Conservation (phyloP, 2,113 vertebrate genomes). For the Hippocampus abdominalis region DNA sequence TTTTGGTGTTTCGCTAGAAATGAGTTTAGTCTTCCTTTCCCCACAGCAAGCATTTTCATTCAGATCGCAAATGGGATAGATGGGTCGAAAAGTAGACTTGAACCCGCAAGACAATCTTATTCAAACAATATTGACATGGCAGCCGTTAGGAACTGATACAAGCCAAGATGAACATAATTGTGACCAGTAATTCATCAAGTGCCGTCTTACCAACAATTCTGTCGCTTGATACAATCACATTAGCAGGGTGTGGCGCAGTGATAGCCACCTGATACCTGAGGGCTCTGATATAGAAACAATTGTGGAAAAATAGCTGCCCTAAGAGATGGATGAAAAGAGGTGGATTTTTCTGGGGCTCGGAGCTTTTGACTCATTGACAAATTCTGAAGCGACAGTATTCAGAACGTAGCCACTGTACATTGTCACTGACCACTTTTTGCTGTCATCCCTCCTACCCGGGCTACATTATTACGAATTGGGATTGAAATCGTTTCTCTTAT, state of each 20-base stretch:
- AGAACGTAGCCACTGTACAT: too few species aligned
- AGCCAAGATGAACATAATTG: constrained; percentile 56
- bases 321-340: too few species aligned
- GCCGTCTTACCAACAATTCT: constrained; percentile 23
- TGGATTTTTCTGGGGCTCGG: too few species aligned
- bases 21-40: constrained; percentile 11
- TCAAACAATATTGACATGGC: constrained; percentile 33
- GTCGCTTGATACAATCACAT: constrained; percentile 22
- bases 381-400: too few species aligned
- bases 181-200: constrained; percentile 44
- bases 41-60: not conserved
- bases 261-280: not conserved
- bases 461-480: too few species aligned
- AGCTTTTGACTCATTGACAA: too few species aligned
- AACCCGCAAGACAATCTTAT: constrained; percentile 1
- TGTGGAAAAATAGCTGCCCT: too few species aligned
- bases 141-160: constrained; percentile 30
- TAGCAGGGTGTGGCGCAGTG: constrained; percentile 21
- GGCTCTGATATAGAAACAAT: too few species aligned
- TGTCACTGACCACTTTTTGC: too few species aligned
- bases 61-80: not conserved
- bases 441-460: too few species aligned
- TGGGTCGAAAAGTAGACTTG: not conserved
- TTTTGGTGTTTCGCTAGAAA: constrained; percentile 22
- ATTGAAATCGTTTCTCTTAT: too few species aligned